Evolutionary conservation across 2,888 invertebrate species (phyloP).

Genomic region (Tholera decimalis): DNA sequence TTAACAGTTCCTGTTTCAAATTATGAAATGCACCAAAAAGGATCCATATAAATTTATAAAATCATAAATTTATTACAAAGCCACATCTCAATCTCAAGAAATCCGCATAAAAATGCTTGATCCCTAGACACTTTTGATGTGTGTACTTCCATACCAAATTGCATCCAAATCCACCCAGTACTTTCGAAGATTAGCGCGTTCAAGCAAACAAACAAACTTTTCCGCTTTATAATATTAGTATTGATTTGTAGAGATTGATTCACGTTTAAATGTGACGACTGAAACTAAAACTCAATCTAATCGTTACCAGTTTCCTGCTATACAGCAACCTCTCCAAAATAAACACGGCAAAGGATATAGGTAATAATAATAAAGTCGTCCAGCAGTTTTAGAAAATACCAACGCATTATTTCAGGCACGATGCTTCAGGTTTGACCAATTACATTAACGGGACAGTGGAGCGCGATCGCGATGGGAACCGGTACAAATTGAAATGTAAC

Average conservation of each 20-base stretch:
- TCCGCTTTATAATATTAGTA: no score
- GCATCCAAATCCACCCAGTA: no score
- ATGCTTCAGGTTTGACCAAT: constrained; percentile 58
- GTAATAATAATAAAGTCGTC: constrained; percentile 25
- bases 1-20: no score
- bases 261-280: neutral
- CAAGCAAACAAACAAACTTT: no score
- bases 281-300: neutral
- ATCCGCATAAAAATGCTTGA: no score
- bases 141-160: no score
- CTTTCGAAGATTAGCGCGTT: no score
- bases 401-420: constrained; percentile 41
- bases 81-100: no score
- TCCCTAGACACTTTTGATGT: no score
- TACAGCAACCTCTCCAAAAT: neutral
- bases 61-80: no score
- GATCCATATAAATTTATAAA: no score
- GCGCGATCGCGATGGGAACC: constrained; percentile 41
- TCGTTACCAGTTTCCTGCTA: neutral
- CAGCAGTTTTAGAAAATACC: constrained; percentile 36
- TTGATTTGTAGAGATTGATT: neutral
- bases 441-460: constrained; percentile 54
- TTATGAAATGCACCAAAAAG: no score
- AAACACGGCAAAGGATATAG: neutral
- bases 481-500: constrained; percentile 60